Evolutionary conservation across 1,140 invertebrate genomes (phyloP).

Genomic region (Pogonomyrmex californicus): DNA sequence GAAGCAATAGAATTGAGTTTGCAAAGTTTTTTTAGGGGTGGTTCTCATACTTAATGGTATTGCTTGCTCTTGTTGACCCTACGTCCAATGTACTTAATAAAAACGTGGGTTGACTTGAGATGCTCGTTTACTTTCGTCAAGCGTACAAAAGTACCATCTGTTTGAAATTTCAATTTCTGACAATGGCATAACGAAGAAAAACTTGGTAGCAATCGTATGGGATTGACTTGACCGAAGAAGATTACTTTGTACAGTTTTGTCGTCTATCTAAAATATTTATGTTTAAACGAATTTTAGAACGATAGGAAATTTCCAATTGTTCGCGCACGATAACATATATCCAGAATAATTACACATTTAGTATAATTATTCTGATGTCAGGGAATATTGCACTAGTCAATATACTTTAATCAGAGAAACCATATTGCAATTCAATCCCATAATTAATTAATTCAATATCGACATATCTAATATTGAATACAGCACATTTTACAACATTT

Average conservation of each 20-base stretch:
- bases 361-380: constrained; percentile 27
- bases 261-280: not conserved
- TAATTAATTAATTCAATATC: constrained; percentile 42
- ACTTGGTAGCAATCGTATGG: not conserved
- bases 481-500: not conserved
- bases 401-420: constrained; percentile 25
- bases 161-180: constrained; percentile 11
- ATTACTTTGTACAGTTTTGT: not conserved
- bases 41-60: constrained; percentile 81
- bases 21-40: constrained; percentile 77
- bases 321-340: not conserved
- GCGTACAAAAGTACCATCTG: not conserved
- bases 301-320: not conserved
- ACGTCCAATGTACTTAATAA: constrained; percentile 73
- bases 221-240: not conserved
- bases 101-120: constrained; percentile 65
- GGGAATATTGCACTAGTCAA: not conserved
- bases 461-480: constrained; percentile 4
- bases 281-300: not conserved
- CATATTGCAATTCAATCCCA: not conserved
- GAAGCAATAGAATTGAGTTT: constrained; percentile 79
- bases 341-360: constrained; percentile 8
- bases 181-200: not conserved
- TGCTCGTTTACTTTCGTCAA: not conserved
- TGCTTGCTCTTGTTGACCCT: constrained; percentile 71